Percentiles rank a stretch among this genome's conserved stretches.
Conservation (phyloP, 2,797 vertebrate genomes). For the Rhinichthys osculus region DNA sequence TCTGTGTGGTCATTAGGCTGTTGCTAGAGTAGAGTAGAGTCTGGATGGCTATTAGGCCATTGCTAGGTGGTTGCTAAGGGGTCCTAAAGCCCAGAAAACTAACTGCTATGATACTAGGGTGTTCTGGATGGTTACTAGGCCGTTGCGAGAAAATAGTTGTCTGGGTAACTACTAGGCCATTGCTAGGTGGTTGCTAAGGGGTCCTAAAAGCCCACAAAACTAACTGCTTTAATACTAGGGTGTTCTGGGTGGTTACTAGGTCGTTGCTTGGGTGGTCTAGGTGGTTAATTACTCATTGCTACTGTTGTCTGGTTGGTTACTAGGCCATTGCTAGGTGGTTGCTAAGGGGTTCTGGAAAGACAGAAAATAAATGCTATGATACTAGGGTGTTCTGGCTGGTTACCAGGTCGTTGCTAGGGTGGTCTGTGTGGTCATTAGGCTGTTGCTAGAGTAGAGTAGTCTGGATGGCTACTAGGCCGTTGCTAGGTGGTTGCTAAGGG, state of each 20-base stretch:
- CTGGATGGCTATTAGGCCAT: background rate
- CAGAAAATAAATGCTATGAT: background rate
- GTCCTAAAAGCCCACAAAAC: background rate
- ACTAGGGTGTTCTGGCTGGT: background rate
- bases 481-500: background rate
- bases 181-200: background rate
- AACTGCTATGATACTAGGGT: background rate
- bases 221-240: background rate
- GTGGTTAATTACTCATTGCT: too few species aligned
- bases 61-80: background rate
- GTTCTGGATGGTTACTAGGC: background rate
- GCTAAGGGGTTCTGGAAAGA: background rate
- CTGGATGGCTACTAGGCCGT: too few species aligned
- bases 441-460: background rate
- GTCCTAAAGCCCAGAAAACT: too few species aligned
- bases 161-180: background rate
- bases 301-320: background rate
- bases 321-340: background rate
- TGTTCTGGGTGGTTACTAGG: background rate
- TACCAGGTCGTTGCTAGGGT: background rate
- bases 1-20: background rate
- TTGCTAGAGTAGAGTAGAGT: background rate
- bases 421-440: background rate
- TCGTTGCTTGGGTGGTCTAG: background rate
- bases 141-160: background rate